phyloP scores from a whole-genome alignment of 2,113 vertebrate genomes.

The Aptenodytes patagonicus region DNA sequence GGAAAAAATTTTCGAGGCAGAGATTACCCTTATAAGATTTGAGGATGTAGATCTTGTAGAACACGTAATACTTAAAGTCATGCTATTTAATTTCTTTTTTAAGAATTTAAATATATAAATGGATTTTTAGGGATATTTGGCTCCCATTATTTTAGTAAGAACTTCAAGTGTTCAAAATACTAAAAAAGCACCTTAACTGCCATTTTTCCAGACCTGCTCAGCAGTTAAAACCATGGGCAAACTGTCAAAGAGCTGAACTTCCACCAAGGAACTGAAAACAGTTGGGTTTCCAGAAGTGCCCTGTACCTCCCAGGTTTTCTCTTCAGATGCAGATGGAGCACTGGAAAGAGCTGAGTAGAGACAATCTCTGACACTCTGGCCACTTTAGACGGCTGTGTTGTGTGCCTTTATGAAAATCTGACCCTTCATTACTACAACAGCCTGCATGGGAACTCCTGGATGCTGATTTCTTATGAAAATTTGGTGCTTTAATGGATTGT shows the following conservation, averaged over 20 bases:
- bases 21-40: neutral
- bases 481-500: neutral
- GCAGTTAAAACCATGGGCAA: neutral
- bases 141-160: neutral
- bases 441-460: neutral
- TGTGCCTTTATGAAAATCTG: neutral
- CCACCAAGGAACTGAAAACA: neutral
- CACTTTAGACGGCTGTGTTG: neutral
- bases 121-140: neutral
- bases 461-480: neutral
- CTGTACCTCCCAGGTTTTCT: neutral
- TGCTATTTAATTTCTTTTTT: neutral
- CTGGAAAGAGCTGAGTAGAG: neutral
- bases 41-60: neutral
- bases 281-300: neutral
- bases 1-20: neutral
- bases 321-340: neutral
- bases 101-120: neutral
- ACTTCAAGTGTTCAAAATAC: neutral
- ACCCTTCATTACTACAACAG: neutral
- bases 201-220: neutral
- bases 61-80: neutral
- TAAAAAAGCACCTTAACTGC: neutral
- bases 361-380: neutral
- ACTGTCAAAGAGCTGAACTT: neutral